Evolutionary conservation across 2,888 invertebrate genomes (phyloP), one percentile per base, ranked within the genome.

Genomic region (Mactromeris polynyma): DNA sequence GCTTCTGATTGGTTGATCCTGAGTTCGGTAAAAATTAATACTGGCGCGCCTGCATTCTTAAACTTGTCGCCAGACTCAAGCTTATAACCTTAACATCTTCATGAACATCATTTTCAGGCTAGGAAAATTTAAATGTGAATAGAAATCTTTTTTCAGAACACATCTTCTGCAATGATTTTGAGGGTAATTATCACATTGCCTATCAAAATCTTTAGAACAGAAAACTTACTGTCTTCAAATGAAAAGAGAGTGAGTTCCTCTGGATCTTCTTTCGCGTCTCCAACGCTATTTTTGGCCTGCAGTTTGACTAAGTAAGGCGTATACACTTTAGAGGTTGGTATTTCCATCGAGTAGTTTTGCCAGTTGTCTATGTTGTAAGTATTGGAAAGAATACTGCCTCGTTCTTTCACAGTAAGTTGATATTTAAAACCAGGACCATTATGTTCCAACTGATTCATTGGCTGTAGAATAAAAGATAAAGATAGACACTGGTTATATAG

Each of bases 381-480:
- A 17, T 89, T 77, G 1, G 89, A 58, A 11, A 81, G 17, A 4
- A 81, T 84, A n/a, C 83, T 81, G 14, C 92, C 93, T 33, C 89
- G 54, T 54, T 89, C 89, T 33, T 85, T 90, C 2, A 93, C 86
- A 0, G 92, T 98, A 38, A 99, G 98, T 89, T 98, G 97, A 97
- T 99, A 99, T 96, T 98, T 98, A 97, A 99, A 99, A 73, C 98
- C 98, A 0, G 98, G 98, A 0, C 98, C 99, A 97, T 99, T 99
- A 97, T 99, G 99, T 95, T 99, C 99, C 94, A 99, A 98, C 97
- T 98, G 98, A 0, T 99, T 98, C 99, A 99, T 99, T 91, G 98
- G 98, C 98, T 98, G 46, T 77, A 79, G 51, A 51, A 46, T 11
- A 46, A 46, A 17, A 46, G 14, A 46, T 46, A 46, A 46, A 46